These are phyloP conservation scores for Siphlonurus alternatus DNA, from an alignment of 2,888 invertebrate genomes.

Conservation along the genomic window DNA sequence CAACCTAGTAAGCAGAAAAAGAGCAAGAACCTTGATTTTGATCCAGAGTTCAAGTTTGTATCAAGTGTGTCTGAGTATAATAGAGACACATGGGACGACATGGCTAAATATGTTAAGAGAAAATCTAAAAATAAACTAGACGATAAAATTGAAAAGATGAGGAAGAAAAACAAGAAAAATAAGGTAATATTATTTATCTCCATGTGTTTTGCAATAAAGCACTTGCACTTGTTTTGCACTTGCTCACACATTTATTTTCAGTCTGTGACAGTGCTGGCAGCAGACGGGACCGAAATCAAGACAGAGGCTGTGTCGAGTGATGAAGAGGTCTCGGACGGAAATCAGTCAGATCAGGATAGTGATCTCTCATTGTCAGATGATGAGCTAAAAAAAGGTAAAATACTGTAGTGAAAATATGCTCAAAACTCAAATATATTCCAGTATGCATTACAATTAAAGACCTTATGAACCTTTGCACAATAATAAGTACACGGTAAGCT, in stretches of 20 bases:
- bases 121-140: conserved; percentile 67
- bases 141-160: conserved; percentile 56
- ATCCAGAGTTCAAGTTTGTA: conserved; percentile 66
- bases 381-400: conserved; percentile 42
- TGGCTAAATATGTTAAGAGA: conserved; percentile 60
- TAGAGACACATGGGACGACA: conserved; percentile 61
- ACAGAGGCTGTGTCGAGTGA: conserved; percentile 8
- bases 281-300: conserved; percentile 12
- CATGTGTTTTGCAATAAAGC: too few species aligned
- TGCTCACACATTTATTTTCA: neutral
- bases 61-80: conserved; percentile 63
- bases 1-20: conserved; percentile 66
- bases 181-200: conserved; percentile 21
- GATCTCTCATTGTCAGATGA: conserved; percentile 54
- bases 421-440: too few species aligned
- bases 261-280: conserved; percentile 6
- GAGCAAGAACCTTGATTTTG: conserved; percentile 54
- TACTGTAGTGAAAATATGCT: conserved; percentile 1
- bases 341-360: conserved; percentile 30
- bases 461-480: too few species aligned
- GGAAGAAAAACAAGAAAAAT: conserved; percentile 32
- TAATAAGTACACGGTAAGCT: too few species aligned
- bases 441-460: too few species aligned
- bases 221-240: neutral
- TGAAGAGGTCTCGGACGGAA: conserved; percentile 25